A percentile compares a stretch with the other conserved stretches of the same genome.
Evolutionary conservation across 1,140 invertebrate genomes (phyloP).

Genomic region (Orchesella cincta): DNA sequence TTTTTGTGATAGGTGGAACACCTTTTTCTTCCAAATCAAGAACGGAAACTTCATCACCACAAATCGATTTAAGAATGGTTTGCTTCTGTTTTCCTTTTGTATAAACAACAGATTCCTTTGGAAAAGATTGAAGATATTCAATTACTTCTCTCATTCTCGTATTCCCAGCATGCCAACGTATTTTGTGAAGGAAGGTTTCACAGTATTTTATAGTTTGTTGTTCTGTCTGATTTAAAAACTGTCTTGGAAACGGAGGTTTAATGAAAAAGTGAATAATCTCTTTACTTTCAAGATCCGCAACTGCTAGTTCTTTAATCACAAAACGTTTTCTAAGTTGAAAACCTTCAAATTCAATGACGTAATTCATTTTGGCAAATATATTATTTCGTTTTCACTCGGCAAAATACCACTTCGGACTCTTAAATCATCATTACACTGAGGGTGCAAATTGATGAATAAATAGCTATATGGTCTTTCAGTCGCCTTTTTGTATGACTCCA

Average conservation of each 20-base stretch:
- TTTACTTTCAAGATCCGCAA: not conserved
- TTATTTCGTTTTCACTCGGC: constrained; percentile 8
- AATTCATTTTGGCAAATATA: constrained; percentile 30
- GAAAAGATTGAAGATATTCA: not conserved
- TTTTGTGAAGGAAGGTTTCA: not conserved
- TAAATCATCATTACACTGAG: constrained; percentile 30
- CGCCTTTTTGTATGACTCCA: constrained; percentile 33
- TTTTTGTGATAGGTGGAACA: not conserved
- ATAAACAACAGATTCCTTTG: not conserved
- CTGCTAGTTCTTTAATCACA: constrained; percentile 2
- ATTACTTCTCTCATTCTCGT: not conserved
- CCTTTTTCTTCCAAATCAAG: not conserved
- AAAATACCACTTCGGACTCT: constrained; percentile 28
- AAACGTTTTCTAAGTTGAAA: not conserved
- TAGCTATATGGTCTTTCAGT: constrained; percentile 26
- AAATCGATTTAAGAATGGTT: not conserved
- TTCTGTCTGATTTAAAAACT: not conserved
- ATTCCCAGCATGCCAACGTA: not conserved
- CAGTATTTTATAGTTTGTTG: not conserved
- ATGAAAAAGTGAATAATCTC: not conserved
- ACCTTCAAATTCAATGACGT: constrained; percentile 3
- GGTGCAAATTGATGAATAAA: constrained; percentile 37
- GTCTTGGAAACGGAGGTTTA: not conserved
- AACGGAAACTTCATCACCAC: not conserved
- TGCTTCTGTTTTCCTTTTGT: not conserved